These are phyloP conservation scores for Sinocyclocheilus maitianheensis DNA, from an alignment of 2,113 vertebrate genomes.

Conservation along the genomic window DNA sequence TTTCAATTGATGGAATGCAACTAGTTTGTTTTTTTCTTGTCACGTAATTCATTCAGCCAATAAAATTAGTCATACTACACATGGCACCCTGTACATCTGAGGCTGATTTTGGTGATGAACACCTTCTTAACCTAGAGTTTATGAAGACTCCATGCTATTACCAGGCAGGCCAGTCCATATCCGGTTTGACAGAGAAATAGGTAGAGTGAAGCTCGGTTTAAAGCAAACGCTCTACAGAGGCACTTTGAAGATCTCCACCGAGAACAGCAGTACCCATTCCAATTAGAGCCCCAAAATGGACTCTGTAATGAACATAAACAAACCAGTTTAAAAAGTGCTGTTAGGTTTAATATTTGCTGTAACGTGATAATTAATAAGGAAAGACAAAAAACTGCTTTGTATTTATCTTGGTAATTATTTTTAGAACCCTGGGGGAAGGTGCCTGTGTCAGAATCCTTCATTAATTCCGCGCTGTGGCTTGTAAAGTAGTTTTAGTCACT, in stretches of 20 bases:
- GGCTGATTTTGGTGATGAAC: not conserved
- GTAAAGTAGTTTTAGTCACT: slow-evolving; percentile 48
- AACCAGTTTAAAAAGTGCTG: slow-evolving; percentile 38
- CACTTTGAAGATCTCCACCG: slow-evolving; percentile 40
- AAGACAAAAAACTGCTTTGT: slow-evolving; percentile 45
- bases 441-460: slow-evolving; percentile 50
- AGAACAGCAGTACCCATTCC: slow-evolving; percentile 29
- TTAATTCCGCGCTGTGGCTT: slow-evolving; percentile 38
- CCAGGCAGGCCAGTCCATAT: not conserved
- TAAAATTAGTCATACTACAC: not conserved
- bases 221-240: not conserved
- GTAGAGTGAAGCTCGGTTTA: not conserved
- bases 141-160: not conserved
- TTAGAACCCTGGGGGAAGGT: slow-evolving; percentile 46
- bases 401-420: slow-evolving; percentile 53
- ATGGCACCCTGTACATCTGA: not conserved
- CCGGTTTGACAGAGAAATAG: not conserved
- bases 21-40: not conserved
- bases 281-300: slow-evolving; percentile 46
- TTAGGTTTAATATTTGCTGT: slow-evolving; percentile 47
- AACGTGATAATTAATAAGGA: slow-evolving; percentile 52
- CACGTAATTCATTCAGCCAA: not conserved
- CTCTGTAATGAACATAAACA: slow-evolving; percentile 48
- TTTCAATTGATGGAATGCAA: not conserved
- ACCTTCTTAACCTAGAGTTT: not conserved